Conservation (phyloP, 1,140 invertebrate genomes). For the Drosophila auraria region DNA sequence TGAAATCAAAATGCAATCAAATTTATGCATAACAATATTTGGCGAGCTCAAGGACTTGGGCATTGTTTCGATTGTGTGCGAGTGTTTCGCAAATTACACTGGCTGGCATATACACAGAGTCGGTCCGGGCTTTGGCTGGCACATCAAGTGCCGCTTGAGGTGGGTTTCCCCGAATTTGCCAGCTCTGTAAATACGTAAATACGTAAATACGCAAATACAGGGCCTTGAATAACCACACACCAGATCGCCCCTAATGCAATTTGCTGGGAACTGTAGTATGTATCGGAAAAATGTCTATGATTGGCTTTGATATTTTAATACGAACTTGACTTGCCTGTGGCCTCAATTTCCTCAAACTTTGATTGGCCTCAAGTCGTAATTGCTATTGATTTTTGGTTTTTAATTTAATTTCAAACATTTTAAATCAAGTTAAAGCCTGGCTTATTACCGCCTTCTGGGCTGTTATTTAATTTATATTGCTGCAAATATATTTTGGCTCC, state of each 20-base stretch:
- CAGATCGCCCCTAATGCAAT: not conserved
- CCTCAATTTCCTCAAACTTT: slow-evolving; percentile 1
- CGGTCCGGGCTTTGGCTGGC: not conserved
- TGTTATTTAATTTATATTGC: slow-evolving; percentile 35
- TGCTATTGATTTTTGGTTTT: not conserved
- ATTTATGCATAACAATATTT: slow-evolving; percentile 58
- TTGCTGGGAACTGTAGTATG: not conserved
- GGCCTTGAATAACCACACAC: no score
- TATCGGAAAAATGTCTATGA: not conserved
- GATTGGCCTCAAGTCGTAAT: not conserved
- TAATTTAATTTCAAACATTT: not conserved
- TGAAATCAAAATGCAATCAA: slow-evolving; percentile 57
- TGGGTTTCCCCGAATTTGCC: not conserved
- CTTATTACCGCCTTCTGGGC: not conserved
- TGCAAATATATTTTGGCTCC: slow-evolving; percentile 22
- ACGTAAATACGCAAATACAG: no score
- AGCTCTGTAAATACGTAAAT: no score
- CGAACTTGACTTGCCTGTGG: not conserved
- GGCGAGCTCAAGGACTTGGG: slow-evolving; percentile 19
- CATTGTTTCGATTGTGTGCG: slow-evolving; percentile 34
- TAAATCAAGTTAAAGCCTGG: not conserved
- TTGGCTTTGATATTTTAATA: not conserved
- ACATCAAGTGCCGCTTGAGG: slow-evolving; percentile 6
- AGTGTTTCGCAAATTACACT: slow-evolving; percentile 35
- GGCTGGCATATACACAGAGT: not conserved